These are phyloP conservation scores for Acleris laterana DNA, from an alignment of 2,888 invertebrate genomes.

Conservation along the genomic window DNA sequence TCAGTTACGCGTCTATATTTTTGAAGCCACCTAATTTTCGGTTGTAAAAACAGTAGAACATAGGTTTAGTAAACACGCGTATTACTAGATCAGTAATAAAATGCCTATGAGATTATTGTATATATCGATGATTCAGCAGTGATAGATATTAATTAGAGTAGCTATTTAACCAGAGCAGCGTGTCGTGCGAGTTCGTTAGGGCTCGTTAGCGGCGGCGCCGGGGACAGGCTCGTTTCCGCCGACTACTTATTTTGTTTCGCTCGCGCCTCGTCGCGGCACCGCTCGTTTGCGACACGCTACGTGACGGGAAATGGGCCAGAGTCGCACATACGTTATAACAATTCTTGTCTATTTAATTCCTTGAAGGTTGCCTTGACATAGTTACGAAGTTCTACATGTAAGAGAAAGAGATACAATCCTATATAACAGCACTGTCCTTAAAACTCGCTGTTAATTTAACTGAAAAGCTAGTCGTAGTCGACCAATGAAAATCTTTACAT, in stretches of 20 bases:
- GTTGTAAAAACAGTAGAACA: too few species aligned
- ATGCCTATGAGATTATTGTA: too few species aligned
- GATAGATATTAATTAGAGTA: constrained; percentile 15
- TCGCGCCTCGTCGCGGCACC: constrained; percentile 54
- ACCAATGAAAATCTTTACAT: too few species aligned
- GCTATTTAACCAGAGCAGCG: constrained; percentile 12
- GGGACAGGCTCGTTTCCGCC: constrained; percentile 38
- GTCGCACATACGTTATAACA: constrained; percentile 35
- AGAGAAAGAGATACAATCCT: too few species aligned
- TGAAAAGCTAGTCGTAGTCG: too few species aligned
- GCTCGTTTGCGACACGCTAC: constrained; percentile 61
- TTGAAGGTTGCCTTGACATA: constrained; percentile 2
- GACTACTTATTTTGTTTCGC: constrained; percentile 39
- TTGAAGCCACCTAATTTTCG: background rate
- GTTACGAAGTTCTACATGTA: too few species aligned
- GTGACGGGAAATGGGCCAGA: constrained; percentile 65
- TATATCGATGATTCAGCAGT: too few species aligned
- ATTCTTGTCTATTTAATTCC: constrained; percentile 21
- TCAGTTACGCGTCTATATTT: background rate
- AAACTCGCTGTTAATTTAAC: too few species aligned
- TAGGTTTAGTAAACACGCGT: too few species aligned
- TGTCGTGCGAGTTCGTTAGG: constrained; percentile 30
- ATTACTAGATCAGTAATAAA: too few species aligned
- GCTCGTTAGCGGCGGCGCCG: constrained; percentile 35
- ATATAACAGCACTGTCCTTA: too few species aligned